Base-by-base conservation (phyloP, 2,797 vertebrate species). In the Holocentrus rufus region DNA sequence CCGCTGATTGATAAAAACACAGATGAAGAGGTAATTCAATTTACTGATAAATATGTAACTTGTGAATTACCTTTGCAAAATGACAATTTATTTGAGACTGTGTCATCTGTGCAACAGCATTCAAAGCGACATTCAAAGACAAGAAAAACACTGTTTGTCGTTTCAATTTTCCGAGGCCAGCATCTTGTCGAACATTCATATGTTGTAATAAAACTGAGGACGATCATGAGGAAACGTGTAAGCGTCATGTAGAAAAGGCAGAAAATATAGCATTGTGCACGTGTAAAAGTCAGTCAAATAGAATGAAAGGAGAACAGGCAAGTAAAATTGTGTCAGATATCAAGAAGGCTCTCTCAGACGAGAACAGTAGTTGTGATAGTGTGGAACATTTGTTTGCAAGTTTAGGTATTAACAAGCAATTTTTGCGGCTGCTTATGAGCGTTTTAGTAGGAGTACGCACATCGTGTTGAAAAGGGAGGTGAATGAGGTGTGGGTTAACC, bases 401-500 rank as follows among this genome's bases (percentile, higher is more conserved):
- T n/a, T n/a, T 59, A 30, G 59, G 46, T 46, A 61, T 74, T 44
- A 69, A 25, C 55, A 65, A 74, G 49, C 27, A 34, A 3, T n/a
- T n/a, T 61, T 68, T 68, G 42, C 69, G 56, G 22, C 3, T 0
- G 49, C 65, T 22, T 73, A 62, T 31, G 63, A 18, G 5, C 14
- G 13, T 15, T 15, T 13, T 57, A 27, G 20, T 30, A 5, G 23
- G 1, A 57, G 17, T 4, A 57, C 55, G 17, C 25, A 31, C 17
- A 3, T 57, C 31, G 55, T 57, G 14, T 30, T 57, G 23, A 60
- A 65, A 34, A 50, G 70, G 42, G 18, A 69, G 7, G 22, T 25
- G n/a, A 20, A 22, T 63, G 66, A 69, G 17, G 36, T 72, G 11
- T 74, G 52, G 53, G 30, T 74, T 3, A 74, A 79, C 39, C 69